These are phyloP conservation scores for Leucophora obtusa DNA, from an alignment of 2,888 invertebrate genomes.

Conservation along the genomic window DNA sequence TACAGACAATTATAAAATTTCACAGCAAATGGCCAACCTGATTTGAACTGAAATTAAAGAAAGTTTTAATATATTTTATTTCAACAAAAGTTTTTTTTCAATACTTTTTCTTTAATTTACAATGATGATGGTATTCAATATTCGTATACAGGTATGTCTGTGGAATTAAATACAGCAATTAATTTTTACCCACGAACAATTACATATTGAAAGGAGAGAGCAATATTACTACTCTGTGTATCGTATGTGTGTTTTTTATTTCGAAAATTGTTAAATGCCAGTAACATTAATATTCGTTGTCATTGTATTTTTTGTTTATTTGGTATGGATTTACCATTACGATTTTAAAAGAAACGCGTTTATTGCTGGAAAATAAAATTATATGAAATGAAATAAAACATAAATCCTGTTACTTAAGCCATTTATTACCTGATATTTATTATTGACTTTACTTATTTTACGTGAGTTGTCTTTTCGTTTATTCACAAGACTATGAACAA, in stretches of 20 bases:
- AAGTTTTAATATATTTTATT: not conserved
- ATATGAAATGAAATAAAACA: constrained; percentile 30
- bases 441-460: constrained; percentile 32
- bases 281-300: constrained; percentile 1
- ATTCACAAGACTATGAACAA: not conserved
- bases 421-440: constrained; percentile 47
- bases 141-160: not conserved
- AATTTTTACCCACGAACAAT: not conserved
- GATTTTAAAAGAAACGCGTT: not conserved
- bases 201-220: not conserved
- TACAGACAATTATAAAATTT: no score
- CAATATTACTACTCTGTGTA: no score
- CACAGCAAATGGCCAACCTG: not conserved
- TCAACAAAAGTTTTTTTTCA: not conserved
- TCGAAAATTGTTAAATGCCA: constrained; percentile 19
- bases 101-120: not conserved
- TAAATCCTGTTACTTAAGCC: constrained; percentile 39
- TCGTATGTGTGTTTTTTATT: not conserved
- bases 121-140: not conserved
- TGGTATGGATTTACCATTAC: not conserved
- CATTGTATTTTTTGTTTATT: not conserved
- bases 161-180: constrained; percentile 1
- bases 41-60: not conserved
- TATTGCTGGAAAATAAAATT: not conserved
- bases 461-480: not conserved